Conservation (phyloP, 1,140 invertebrate species). For the Drosophila parvula region DNA sequence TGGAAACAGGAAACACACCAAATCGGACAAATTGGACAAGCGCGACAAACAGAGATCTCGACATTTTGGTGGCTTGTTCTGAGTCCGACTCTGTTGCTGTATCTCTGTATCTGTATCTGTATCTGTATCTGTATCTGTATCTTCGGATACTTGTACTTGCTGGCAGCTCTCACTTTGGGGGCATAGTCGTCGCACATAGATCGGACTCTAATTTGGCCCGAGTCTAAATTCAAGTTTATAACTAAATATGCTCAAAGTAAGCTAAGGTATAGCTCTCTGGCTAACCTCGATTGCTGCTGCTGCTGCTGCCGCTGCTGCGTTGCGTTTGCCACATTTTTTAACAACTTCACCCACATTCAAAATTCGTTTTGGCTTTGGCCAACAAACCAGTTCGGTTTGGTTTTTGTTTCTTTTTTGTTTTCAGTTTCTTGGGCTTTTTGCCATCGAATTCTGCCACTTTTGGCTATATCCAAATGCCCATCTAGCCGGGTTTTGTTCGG, state of each 20-base stretch:
- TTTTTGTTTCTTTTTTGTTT: constrained; percentile 35
- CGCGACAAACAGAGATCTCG: constrained; percentile 53
- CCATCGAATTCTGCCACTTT: constrained; percentile 46
- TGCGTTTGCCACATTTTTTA: constrained; percentile 76
- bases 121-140: constrained; percentile 37
- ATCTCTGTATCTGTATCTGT: constrained; percentile 11
- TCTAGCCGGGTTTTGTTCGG: constrained; percentile 27
- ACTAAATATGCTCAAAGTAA: constrained; percentile 70
- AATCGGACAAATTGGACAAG: constrained; percentile 55
- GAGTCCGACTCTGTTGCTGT: constrained; percentile 16
- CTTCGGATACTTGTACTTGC: constrained; percentile 1
- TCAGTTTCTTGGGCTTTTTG: constrained; percentile 21
- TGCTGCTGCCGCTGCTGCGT: constrained; percentile 19
- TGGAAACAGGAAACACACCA: constrained; percentile 58
- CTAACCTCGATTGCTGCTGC: constrained; percentile 67
- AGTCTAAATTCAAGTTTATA: constrained; percentile 78
- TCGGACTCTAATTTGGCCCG: constrained; percentile 66
- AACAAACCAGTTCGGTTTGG: constrained; percentile 66
- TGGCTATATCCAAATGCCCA: constrained; percentile 40
- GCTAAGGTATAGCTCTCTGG: constrained; percentile 29
- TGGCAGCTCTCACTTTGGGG: constrained; percentile 39
- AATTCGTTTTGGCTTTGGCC: constrained; percentile 78
- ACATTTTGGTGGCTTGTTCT: constrained; percentile 50
- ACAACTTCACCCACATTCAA: constrained; percentile 82
- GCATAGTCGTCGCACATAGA: constrained; percentile 10